These are phyloP conservation scores for Leptestheria dahalacensis DNA, from an alignment of 1,140 invertebrate species.

Conservation along the genomic window DNA sequence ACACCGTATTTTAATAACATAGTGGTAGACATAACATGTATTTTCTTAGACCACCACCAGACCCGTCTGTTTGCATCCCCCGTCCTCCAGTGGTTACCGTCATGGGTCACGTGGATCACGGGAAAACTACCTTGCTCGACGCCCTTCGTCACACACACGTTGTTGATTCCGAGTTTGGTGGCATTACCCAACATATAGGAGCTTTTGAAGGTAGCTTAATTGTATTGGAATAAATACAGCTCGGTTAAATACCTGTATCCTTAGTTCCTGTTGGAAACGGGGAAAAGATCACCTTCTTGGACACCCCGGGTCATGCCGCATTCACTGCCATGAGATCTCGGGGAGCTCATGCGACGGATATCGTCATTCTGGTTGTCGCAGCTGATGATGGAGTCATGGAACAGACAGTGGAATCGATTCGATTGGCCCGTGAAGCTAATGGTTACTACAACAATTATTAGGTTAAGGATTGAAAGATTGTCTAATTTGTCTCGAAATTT, in stretches of 20 bases:
- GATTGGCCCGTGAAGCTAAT: conserved; percentile 55
- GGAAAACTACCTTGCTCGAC: conserved; percentile 95
- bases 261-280: conserved; percentile 34
- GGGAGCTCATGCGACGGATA: conserved; percentile 83
- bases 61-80: conserved; percentile 40
- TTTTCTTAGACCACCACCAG: conserved; percentile 38
- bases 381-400: conserved; percentile 98
- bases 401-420: conserved; percentile 73
- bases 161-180: conserved; percentile 88
- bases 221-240: conserved; percentile 6
- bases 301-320: conserved; percentile 99
- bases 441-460: conserved; percentile 32
- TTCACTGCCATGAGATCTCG: conserved; percentile 80
- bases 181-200: conserved; percentile 98
- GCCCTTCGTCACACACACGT: conserved; percentile 68
- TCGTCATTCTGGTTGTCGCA: conserved; percentile 91
- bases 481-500: conserved; percentile 23
- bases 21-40: neutral
- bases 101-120: conserved; percentile 99
- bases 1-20: neutral
- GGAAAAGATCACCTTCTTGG: conserved; percentile 79
- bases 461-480: neutral
- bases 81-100: conserved; percentile 87
- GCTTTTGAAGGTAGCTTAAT: conserved; percentile 68
- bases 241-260: no score